phyloP scores from a whole-genome alignment of 64 coral and sea anemone species.

The Orbicella faveolata region DNA sequence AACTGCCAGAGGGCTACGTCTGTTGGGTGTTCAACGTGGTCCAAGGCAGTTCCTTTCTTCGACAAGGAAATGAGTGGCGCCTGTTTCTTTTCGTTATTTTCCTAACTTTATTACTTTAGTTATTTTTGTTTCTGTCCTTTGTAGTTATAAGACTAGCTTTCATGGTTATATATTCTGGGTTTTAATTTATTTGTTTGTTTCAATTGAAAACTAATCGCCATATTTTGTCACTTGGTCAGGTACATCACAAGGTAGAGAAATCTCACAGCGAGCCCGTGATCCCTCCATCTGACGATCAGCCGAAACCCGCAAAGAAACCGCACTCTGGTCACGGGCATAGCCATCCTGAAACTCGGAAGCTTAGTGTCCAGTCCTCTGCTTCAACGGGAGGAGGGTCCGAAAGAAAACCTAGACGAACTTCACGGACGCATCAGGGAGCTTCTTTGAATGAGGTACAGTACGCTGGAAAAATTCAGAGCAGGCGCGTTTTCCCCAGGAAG shows the following conservation, averaged over 20 bases:
- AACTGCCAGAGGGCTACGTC: too few relatives aligned
- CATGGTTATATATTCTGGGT: too few relatives aligned
- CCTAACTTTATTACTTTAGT: too few relatives aligned
- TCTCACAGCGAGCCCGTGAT: conserved; percentile 17
- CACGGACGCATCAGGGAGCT: background rate
- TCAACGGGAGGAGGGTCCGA: conserved; percentile 21
- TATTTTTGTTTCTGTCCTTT: too few relatives aligned
- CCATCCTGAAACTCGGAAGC: background rate
- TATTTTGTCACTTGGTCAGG: background rate
- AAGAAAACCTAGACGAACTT: conserved; percentile 8
- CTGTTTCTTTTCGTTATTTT: too few relatives aligned
- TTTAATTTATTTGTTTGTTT: too few relatives aligned
- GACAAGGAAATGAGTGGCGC: too few relatives aligned
- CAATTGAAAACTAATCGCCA: too few relatives aligned
- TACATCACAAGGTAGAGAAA: conserved; percentile 2
- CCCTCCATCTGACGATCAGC: background rate
- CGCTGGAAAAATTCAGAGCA: background rate
- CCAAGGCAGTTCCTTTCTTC: too few relatives aligned
- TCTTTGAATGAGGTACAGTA: conserved; percentile 36
- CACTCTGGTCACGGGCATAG: background rate
- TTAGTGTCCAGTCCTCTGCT: conserved; percentile 18
- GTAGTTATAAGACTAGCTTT: too few relatives aligned
- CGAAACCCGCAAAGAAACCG: background rate
- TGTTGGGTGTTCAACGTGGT: too few relatives aligned
- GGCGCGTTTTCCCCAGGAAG: too few relatives aligned